Evolutionary conservation across 2,113 vertebrate genomes (phyloP).

Genomic region (Synodontis membranacea): DNA sequence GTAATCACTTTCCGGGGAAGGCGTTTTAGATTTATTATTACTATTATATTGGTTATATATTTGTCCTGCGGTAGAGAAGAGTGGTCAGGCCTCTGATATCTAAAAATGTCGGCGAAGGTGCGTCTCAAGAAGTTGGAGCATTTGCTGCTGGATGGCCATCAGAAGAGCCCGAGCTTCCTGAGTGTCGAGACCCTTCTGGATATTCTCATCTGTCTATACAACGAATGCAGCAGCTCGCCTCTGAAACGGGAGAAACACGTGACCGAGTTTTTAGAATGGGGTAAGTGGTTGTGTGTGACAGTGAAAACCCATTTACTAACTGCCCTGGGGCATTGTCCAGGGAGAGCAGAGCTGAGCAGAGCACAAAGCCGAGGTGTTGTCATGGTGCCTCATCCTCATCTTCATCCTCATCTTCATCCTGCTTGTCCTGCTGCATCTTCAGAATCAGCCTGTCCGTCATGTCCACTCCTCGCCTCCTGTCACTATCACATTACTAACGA

Average conservation of each 20-base stretch:
- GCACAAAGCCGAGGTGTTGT: not conserved
- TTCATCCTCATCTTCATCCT: not conserved
- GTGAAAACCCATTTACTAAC: not conserved
- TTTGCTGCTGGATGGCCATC: constrained; percentile 84
- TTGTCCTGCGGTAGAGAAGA: constrained; percentile 39
- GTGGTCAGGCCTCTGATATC: constrained; percentile 35
- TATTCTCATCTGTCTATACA: constrained; percentile 85
- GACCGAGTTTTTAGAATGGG: constrained; percentile 93
- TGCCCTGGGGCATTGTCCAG: no score
- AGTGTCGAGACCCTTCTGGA: constrained; percentile 94
- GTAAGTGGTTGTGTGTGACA: constrained; percentile 73
- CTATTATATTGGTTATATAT: no score
- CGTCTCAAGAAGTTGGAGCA: constrained; percentile 93
- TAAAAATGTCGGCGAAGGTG: constrained; percentile 88
- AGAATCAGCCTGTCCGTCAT: not conserved
- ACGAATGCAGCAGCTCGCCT: constrained; percentile 82
- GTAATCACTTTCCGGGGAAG: constrained; percentile 1
- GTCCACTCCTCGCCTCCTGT: not conserved
- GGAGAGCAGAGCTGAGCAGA: no score
- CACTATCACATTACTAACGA: not conserved
- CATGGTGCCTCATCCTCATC: not conserved
- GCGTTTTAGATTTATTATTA: not conserved
- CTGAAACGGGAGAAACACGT: constrained; percentile 91
- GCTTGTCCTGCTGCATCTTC: not conserved
- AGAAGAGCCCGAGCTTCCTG: constrained; percentile 76